Evolutionary conservation across 2,113 vertebrate genomes (phyloP).

Genomic region (Prionailurus viverrinus): DNA sequence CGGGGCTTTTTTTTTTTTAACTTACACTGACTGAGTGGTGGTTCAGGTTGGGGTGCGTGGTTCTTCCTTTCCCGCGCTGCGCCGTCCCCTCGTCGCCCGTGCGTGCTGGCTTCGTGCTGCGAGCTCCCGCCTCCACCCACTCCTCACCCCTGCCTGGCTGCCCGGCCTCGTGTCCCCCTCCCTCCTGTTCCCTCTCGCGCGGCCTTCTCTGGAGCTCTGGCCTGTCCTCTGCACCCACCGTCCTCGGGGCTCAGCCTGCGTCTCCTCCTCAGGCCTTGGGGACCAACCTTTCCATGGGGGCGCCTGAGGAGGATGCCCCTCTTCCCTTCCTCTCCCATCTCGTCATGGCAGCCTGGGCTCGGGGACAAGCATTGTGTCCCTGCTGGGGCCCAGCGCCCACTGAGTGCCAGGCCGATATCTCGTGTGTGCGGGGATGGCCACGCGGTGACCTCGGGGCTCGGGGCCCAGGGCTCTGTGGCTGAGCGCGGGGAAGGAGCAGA

Average conservation of each 20-base stretch:
- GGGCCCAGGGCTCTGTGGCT: background rate
- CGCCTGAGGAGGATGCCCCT: background rate
- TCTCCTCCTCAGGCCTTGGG: background rate
- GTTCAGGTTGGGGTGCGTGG: background rate
- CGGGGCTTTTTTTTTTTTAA: background rate
- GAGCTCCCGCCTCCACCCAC: background rate
- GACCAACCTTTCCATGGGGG: background rate
- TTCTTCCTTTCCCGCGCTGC: background rate
- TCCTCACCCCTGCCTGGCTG: fast-evolving
- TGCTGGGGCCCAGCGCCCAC: fast-evolving
- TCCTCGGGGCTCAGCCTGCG: fast-evolving
- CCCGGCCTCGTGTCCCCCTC: fast-evolving
- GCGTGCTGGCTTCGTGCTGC: too few species aligned
- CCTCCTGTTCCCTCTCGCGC: fast-evolving
- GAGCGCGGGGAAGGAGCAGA: too few species aligned
- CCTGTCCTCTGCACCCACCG: fast-evolving
- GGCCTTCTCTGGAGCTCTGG: background rate
- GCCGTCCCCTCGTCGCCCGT: background rate
- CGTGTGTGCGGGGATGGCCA: fast-evolving
- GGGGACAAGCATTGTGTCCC: fast-evolving
- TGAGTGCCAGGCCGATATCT: fast-evolving
- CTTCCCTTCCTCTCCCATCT: background rate
- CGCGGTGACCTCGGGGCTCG: background rate
- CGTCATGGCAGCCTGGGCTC: fast-evolving
- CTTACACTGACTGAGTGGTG: fast-evolving